Evolutionary conservation across 2,113 vertebrate species (phyloP).

Genomic region (Columba janthina): DNA sequence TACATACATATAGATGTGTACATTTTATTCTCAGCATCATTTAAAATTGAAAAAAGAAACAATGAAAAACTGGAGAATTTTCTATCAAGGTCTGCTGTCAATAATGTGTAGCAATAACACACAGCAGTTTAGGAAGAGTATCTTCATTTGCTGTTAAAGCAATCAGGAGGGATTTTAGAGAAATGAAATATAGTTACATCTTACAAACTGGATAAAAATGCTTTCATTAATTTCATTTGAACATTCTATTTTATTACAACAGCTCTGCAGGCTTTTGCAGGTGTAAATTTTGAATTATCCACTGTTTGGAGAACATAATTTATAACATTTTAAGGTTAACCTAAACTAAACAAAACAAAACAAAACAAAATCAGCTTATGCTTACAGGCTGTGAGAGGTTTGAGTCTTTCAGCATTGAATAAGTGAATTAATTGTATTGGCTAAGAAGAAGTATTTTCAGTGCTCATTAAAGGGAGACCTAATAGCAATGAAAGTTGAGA

Average conservation of each 20-base stretch:
- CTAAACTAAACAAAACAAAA: background rate
- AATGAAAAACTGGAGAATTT: background rate
- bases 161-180: background rate
- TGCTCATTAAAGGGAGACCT: background rate
- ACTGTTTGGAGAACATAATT: background rate
- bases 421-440: background rate
- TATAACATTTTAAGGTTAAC: background rate
- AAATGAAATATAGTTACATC: slow-evolving; percentile 5
- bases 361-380: background rate
- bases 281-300: background rate
- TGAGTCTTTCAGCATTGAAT: background rate
- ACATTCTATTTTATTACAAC: background rate
- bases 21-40: background rate
- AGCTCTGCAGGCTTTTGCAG: background rate
- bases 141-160: background rate
- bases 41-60: background rate
- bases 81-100: background rate
- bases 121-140: background rate
- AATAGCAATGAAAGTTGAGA: background rate
- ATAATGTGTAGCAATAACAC: background rate
- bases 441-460: background rate
- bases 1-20: background rate
- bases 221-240: slow-evolving; percentile 12
- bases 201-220: background rate
- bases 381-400: background rate